phyloP scores from a whole-genome alignment of 1,140 invertebrate species.

The Drosophila auraria region DNA sequence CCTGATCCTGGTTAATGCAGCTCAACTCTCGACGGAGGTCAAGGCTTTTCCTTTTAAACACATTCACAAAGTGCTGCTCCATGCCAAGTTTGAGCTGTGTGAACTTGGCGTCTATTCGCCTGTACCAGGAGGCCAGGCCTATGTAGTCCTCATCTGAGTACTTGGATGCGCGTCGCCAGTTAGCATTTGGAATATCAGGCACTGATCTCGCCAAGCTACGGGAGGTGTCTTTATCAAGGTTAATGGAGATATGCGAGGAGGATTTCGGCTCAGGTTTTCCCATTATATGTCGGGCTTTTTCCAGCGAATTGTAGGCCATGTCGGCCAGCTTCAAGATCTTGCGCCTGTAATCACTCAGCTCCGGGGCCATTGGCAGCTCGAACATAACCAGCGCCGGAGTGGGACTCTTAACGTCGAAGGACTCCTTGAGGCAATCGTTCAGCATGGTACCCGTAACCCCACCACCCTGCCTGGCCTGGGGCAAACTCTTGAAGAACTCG shows the following conservation, averaged over 20 bases:
- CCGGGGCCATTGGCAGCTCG: slow-evolving; percentile 55
- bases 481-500: slow-evolving; percentile 53
- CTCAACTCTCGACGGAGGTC: slow-evolving; percentile 49
- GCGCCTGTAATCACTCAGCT: slow-evolving; percentile 21
- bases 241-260: not conserved
- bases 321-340: slow-evolving; percentile 60
- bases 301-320: slow-evolving; percentile 34
- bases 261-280: not conserved
- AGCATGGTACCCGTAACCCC: slow-evolving; percentile 43
- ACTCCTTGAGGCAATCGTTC: slow-evolving; percentile 68
- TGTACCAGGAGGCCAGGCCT: slow-evolving; percentile 59
- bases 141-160: slow-evolving; percentile 51
- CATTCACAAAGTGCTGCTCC: slow-evolving; percentile 45
- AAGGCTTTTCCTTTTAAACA: slow-evolving; percentile 42
- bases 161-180: slow-evolving; percentile 7
- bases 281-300: not conserved
- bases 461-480: slow-evolving; percentile 7
- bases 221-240: not conserved
- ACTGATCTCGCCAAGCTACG: not conserved
- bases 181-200: slow-evolving; percentile 1
- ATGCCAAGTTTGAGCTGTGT: slow-evolving; percentile 50
- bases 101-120: slow-evolving; percentile 60
- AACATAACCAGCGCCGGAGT: slow-evolving; percentile 54
- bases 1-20: slow-evolving; percentile 9
- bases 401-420: slow-evolving; percentile 42